Evolutionary conservation across 2,797 vertebrate species (phyloP).

Genomic region (Sylvia borin): DNA sequence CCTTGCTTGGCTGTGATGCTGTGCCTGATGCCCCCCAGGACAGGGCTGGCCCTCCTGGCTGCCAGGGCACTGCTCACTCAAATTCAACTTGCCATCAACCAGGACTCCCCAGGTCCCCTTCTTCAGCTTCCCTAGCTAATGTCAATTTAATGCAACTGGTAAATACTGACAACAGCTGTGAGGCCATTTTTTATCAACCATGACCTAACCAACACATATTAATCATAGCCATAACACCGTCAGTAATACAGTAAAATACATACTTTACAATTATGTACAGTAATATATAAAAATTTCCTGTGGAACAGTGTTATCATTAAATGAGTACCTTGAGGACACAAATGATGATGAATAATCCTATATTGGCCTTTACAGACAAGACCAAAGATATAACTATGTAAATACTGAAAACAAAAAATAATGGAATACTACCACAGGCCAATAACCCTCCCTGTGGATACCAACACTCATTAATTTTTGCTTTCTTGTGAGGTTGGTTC

Average conservation of each 20-base stretch:
- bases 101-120: not conserved
- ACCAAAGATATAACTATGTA: not conserved
- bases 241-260: not conserved
- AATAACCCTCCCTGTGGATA: not conserved
- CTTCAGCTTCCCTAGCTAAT: not conserved
- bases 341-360: not conserved
- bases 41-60: not conserved
- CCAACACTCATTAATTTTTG: not conserved
- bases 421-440: not conserved
- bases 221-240: not conserved
- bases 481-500: not conserved
- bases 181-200: not conserved
- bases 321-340: not conserved
- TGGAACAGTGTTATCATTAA: not conserved
- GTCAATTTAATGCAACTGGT: not conserved
- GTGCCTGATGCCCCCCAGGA: not conserved
- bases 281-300: not conserved
- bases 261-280: not conserved
- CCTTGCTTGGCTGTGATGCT: rapidly evolving
- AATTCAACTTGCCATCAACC: rapidly evolving
- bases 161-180: not conserved
- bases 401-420: not conserved
- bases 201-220: not conserved
- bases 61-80: not conserved
- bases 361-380: not conserved